Evolutionary conservation across 1,140 invertebrate genomes (phyloP), one percentile per base, ranked within the genome.

Genomic region (Thereuonema tuberculata): DNA sequence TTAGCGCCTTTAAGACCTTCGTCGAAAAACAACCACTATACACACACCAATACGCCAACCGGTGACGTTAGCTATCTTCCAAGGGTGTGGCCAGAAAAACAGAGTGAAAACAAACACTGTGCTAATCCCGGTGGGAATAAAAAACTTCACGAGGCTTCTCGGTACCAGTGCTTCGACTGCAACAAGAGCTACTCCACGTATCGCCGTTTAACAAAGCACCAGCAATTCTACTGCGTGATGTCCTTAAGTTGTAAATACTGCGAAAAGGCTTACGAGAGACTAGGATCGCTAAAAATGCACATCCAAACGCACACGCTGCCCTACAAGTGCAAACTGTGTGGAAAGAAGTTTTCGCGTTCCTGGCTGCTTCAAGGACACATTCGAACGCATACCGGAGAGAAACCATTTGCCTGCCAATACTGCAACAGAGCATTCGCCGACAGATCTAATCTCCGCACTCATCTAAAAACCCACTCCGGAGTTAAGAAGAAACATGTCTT

Each of bases 281-380:
- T 97, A 54, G 94, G 94, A 5, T 94, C 94, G 0, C 78, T 98
- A 0, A 98, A 98, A 74, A 98, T 99, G 94, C 95, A 98, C 76
- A 97, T 98, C 64, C 81, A 94, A 46, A 99, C 94, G 1, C 95
- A 98, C 73, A 99, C 95, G 0, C 74, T 98, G 61, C 95, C 95
- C 0, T 98, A 93, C 80, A 96, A 96, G 75, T 99, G 95, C 72
- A 84, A 87, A 61, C 76, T 96, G 21, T 98, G 95, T 71, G 93
- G 93, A 1, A 98, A 98, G 71, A 92, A 93, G 0, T 98, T 98
- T 76, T 95, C 91, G 1, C 77, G 94, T 27, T 94, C 94, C 0
- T 98, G 94, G 94, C 75, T 98, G 26, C 80, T 98, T 1, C 93
- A 98, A 75, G 90, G 92, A 1, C 92, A 95, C 75, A 93, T 94